Percentiles rank a stretch among this genome's conserved stretches.
Conservation (phyloP, 2,888 invertebrate species). For the Strigamia maritima region DNA sequence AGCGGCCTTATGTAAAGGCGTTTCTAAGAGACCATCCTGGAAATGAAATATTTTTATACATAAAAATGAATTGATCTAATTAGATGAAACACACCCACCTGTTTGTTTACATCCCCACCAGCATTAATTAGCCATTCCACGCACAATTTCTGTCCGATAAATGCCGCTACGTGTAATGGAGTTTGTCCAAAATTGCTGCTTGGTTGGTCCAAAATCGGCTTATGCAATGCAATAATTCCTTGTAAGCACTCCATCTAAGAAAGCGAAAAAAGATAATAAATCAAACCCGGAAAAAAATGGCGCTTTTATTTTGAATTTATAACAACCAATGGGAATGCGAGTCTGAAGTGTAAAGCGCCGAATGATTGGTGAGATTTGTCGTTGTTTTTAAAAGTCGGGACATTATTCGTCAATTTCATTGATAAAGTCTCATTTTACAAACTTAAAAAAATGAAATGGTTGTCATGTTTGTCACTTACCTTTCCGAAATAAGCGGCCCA, state of each 20-base stretch:
- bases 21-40: slow-evolving; percentile 2
- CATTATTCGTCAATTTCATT: neutral
- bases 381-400: neutral
- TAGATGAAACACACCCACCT: neutral
- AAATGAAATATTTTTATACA: neutral
- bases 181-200: slow-evolving; percentile 4
- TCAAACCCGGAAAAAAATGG: slow-evolving; percentile 7
- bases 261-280: neutral
- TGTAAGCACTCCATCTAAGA: neutral
- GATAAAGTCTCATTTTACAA: neutral
- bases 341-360: neutral
- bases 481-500: neutral
- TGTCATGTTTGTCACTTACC: neutral
- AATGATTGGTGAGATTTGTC: neutral
- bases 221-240: neutral
- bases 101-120: neutral
- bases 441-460: neutral
- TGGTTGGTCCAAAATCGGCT: neutral
- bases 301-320: neutral
- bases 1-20: slow-evolving; percentile 27
- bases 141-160: neutral
- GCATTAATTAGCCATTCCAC: neutral
- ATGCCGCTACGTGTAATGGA: neutral
- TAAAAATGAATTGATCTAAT: neutral
- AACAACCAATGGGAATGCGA: neutral